Conservation (phyloP, 1,140 invertebrate species). For the Drosophila trapezifrons region DNA sequence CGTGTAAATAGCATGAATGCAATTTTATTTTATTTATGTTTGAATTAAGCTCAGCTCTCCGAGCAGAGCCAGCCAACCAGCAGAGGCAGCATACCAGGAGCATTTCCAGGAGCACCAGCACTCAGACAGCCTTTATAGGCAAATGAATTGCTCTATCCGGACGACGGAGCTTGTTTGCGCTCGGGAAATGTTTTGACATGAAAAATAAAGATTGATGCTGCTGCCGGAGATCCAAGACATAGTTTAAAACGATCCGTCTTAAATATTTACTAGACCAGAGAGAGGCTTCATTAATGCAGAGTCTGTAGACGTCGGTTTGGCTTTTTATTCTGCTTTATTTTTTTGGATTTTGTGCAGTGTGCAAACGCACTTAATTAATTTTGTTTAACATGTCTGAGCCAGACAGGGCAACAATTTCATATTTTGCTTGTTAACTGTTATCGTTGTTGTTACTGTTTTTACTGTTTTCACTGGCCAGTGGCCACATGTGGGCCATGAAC, state of each 20-base stretch:
- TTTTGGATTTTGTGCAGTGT: slow-evolving; percentile 30
- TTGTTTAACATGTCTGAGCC: slow-evolving; percentile 63
- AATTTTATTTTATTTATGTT: slow-evolving; percentile 59
- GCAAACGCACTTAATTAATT: slow-evolving; percentile 74
- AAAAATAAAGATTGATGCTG: slow-evolving; percentile 41
- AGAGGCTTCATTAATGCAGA: not conserved
- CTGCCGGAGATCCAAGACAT: not conserved
- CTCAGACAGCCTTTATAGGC: slow-evolving; percentile 40
- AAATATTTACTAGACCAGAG: slow-evolving; percentile 6
- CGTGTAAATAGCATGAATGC: slow-evolving; percentile 50
- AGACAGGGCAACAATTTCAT: slow-evolving; percentile 66
- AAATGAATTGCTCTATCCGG: slow-evolving; percentile 36
- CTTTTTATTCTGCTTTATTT: not conserved
- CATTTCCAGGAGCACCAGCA: slow-evolving; percentile 10
- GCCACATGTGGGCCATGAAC: slow-evolving; percentile 22
- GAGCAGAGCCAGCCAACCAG: slow-evolving; percentile 28
- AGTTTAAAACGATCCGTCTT: slow-evolving; percentile 21
- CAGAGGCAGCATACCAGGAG: slow-evolving; percentile 3
- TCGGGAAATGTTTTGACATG: slow-evolving; percentile 17
- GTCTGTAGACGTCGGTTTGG: slow-evolving; percentile 17
- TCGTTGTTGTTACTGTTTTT: slow-evolving; percentile 35
- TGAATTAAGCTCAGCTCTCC: slow-evolving; percentile 53
- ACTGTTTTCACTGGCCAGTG: slow-evolving; percentile 16
- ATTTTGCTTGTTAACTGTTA: slow-evolving; percentile 73
- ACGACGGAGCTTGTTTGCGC: slow-evolving; percentile 10